Conservation (phyloP, 2,797 vertebrate species). For the Takifugu rubripes region DNA sequence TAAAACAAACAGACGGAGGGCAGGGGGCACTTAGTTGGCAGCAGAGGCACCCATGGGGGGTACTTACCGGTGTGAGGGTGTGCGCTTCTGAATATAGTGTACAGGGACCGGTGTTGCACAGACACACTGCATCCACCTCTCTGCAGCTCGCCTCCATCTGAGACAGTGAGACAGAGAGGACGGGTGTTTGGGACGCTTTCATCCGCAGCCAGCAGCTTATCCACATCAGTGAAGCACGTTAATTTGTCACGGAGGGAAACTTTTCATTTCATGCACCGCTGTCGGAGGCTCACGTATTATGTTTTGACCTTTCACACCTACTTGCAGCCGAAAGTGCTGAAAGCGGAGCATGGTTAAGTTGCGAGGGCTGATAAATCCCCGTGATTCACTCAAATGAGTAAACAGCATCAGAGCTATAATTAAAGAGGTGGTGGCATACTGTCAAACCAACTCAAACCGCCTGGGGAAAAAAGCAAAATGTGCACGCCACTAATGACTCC, state of each 20-base stretch:
- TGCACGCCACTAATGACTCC: too few relatives aligned
- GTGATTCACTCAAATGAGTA: conserved; percentile 14
- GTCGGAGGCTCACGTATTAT: conserved; percentile 1
- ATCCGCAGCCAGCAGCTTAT: conserved; percentile 12
- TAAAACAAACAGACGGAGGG: conserved; percentile 8
- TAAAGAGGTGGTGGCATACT: not conserved
- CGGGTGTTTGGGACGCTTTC: conserved; percentile 10
- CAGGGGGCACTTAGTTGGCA: not conserved
- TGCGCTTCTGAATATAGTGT: conserved; percentile 64
- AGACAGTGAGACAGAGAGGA: conserved; percentile 40
- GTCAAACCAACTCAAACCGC: too few relatives aligned
- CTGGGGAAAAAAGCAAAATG: too few relatives aligned
- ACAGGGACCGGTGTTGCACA: conserved; percentile 64
- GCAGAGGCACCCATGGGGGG: conserved; percentile 33
- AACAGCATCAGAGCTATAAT: conserved; percentile 6
- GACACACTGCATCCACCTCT: conserved; percentile 55
- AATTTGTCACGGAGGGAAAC: not conserved
- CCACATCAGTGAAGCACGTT: not conserved
- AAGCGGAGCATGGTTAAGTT: conserved; percentile 20
- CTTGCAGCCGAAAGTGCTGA: conserved; percentile 19
- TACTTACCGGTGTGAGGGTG: conserved; percentile 61
- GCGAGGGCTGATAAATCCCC: conserved; percentile 2
- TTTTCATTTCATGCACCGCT: conserved; percentile 1
- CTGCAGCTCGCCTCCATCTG: conserved; percentile 67
- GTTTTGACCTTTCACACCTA: conserved; percentile 29